Evolutionary conservation across 30 jellyfish, hydroid and myxozoan genomes (phyloP).

Genomic region (Nemopilema nomurai): DNA sequence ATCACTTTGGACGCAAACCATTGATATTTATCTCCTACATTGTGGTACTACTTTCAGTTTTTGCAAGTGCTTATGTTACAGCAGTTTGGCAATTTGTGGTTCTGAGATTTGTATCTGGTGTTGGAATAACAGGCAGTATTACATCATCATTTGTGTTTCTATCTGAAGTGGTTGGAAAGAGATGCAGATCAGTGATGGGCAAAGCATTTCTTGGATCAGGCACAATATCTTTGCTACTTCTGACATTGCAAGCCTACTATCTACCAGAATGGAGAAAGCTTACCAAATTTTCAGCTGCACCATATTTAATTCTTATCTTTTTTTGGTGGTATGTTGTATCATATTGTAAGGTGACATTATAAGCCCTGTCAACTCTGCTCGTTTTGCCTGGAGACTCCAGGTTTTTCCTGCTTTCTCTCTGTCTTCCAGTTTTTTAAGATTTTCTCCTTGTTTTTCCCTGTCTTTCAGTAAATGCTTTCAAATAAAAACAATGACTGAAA

Average conservation of each 20-base stretch:
- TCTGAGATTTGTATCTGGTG: slow-evolving; percentile 65
- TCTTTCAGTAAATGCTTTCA: no score
- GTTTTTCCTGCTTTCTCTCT: no score
- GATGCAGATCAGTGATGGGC: slow-evolving; percentile 60
- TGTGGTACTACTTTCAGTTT: slow-evolving; percentile 33
- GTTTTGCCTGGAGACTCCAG: no score
- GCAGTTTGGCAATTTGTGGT: slow-evolving; percentile 59
- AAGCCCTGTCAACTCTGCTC: background rate
- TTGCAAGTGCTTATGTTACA: slow-evolving; percentile 69
- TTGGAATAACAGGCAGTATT: slow-evolving; percentile 55
- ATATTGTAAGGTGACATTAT: background rate
- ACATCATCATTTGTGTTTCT: slow-evolving; percentile 52
- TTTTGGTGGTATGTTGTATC: slow-evolving; percentile 65
- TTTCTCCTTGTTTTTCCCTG: no score
- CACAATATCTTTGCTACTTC: slow-evolving; percentile 38
- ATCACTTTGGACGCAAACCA: slow-evolving; percentile 73
- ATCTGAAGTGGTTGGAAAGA: slow-evolving; percentile 79
- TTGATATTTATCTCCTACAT: slow-evolving; percentile 35
- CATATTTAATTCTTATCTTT: slow-evolving; percentile 51
- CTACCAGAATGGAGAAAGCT: slow-evolving; percentile 74
- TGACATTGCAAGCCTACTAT: slow-evolving; percentile 70
- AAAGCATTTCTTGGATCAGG: slow-evolving; percentile 25
- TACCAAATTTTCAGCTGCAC: slow-evolving; percentile 69
- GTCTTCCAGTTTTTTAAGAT: no score
- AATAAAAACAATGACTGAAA: no score